These are phyloP conservation scores for Melanostigma gelatinosum DNA, from an alignment of 2,113 vertebrate genomes.

Conservation along the genomic window DNA sequence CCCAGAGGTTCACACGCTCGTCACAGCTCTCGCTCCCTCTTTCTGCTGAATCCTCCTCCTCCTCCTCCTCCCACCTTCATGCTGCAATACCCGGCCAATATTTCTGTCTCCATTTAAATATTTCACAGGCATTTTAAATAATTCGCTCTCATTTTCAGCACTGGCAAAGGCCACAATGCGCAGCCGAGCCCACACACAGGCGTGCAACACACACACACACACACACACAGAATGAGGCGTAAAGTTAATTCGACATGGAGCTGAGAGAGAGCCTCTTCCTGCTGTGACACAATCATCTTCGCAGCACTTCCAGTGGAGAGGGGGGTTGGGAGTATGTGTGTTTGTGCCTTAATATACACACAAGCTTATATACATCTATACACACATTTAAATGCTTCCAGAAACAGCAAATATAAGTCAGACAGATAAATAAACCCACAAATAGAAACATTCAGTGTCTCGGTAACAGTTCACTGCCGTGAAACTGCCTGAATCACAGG, in stretches of 20 bases:
- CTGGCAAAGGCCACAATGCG: constrained; percentile 28
- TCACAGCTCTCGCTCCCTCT: constrained; percentile 19
- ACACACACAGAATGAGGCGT: constrained; percentile 67
- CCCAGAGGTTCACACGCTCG: constrained; percentile 28
- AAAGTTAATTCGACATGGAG: constrained; percentile 80
- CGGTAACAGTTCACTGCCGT: background rate
- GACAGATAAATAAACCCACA: constrained; percentile 19
- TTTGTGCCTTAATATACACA: constrained; percentile 33
- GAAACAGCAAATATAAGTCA: constrained; percentile 11
- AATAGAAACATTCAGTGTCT: background rate
- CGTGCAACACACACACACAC: constrained; percentile 1
- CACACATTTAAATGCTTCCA: constrained; percentile 4
- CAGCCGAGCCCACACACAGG: constrained; percentile 41
- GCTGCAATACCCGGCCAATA: constrained; percentile 40
- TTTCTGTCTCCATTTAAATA: constrained; percentile 58
- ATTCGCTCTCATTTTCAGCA: constrained; percentile 59
- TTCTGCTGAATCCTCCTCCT: constrained; percentile 27
- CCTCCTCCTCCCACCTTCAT: constrained; percentile 47
- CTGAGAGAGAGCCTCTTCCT: constrained; percentile 69
- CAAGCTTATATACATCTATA: constrained; percentile 18
- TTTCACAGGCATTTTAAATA: constrained; percentile 55
- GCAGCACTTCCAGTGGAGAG: constrained; percentile 57
- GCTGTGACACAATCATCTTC: constrained; percentile 68
- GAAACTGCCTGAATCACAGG: constrained; percentile 35
- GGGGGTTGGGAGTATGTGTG: constrained; percentile 5